Base-by-base conservation (phyloP, 1,140 invertebrate species). In the Venturia canescens region DNA sequence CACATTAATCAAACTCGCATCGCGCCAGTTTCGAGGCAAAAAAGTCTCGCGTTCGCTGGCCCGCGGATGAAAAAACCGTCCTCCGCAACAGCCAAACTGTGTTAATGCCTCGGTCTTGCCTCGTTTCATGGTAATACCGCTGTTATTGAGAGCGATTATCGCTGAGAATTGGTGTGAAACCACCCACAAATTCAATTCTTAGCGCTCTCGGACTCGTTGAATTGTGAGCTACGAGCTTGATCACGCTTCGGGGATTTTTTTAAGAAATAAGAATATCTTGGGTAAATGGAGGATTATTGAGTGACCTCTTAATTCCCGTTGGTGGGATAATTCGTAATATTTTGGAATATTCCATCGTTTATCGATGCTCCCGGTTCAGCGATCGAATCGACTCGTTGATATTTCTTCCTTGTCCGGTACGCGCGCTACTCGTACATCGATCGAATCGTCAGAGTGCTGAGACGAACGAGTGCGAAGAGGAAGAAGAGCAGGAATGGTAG, bases 71-170 rank as follows among this genome's bases (percentile, higher is more conserved):
- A 48, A 50, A 72, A 72, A 72, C 31, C 23, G 18, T 11, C 38
- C 23, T n/a, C 23, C 23, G 11, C 3, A 27, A 23, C 27, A 29
- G 4, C 60, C 60, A 26, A 72, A 9, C 27, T 50, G 16, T 50
- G 9, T 26, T 44, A 50, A 6, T 34, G 15, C 31, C 27, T 44
- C 38, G 7, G 23, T 50, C 70, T 48, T 72, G 23, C n/a, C n/a
- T n/a, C n/a, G n/a, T 23, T 72, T 23, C 31, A 7, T 23, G 70
- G 70, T 72, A 48, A 72, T 72, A 48, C 1, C n/a, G n/a, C n/a
- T 72, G 48, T 72, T 48, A 48, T 48, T 72, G 38, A 48, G 38
- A 9, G 21, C 26, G 70, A 72, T 72, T 72, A 72, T 38, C 38
- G 26, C 38, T 5, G 31, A 34, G 70, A 34, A 57, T 44, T 9